These are phyloP conservation scores for Carcharodon carcharias DNA, from an alignment of 2,797 vertebrate species.

Conservation along the genomic window DNA sequence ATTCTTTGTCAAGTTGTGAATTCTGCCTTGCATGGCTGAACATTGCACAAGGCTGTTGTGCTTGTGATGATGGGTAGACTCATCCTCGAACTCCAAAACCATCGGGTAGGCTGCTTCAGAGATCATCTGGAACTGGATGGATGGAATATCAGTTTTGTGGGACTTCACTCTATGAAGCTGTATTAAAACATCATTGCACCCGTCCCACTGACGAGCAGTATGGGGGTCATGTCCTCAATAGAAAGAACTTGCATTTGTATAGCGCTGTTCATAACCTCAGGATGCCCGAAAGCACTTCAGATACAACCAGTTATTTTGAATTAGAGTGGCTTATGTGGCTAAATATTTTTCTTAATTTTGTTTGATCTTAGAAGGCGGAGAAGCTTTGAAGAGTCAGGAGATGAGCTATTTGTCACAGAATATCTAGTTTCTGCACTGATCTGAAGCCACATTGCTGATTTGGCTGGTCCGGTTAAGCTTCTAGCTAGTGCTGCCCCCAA, in stretches of 20 bases:
- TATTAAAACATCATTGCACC: no score
- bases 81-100: not conserved
- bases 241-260: not conserved
- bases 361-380: no score
- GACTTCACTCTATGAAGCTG: not conserved
- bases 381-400: no score
- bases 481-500: no score
- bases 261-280: not conserved
- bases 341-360: not conserved
- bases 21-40: not conserved
- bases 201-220: no score
- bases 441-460: no score
- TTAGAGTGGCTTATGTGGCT: not conserved
- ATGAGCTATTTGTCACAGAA: no score
- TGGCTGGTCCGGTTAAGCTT: no score
- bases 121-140: not conserved
- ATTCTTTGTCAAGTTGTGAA: not conserved
- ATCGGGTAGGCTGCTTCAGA: not conserved
- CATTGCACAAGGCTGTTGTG: not conserved
- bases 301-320: not conserved
- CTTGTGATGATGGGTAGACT: not conserved
- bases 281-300: not conserved
- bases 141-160: not conserved
- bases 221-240: no score
- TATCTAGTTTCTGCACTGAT: no score